These are phyloP conservation scores for Mythimna lalbum DNA, from an alignment of 2,888 invertebrate species.

Conservation along the genomic window DNA sequence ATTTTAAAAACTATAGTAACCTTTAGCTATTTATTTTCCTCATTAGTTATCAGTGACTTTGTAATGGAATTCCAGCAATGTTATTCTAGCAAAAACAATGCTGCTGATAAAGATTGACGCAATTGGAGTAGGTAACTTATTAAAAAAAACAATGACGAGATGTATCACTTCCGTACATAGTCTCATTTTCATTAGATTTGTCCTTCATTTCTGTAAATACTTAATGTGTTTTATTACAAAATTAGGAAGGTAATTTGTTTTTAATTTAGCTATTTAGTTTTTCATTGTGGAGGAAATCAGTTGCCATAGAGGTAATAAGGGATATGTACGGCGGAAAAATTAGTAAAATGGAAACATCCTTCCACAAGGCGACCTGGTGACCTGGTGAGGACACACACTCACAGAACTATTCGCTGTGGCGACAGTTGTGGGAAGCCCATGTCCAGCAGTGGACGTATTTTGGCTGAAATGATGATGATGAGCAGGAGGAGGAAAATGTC, in stretches of 20 bases:
- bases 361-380: no score
- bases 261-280: neutral
- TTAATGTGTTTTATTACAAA: no score
- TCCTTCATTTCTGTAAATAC: neutral
- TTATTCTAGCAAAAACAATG: conserved; percentile 33
- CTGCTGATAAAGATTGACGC: conserved; percentile 50
- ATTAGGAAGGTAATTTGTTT: neutral
- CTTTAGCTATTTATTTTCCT: conserved; percentile 41
- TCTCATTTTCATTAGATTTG: conserved; percentile 5
- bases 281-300: neutral
- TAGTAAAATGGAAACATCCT: no score
- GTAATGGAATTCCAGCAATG: conserved; percentile 20
- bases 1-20: conserved; percentile 16
- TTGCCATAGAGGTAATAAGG: no score
- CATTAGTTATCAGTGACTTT: conserved; percentile 16
- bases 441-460: no score
- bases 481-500: no score
- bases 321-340: no score
- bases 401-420: no score
- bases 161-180: conserved; percentile 26
- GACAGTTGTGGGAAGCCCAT: no score
- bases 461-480: no score
- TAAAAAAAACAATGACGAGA: conserved; percentile 29
- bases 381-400: no score
- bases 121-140: conserved; percentile 10